phyloP scores from a whole-genome alignment of 2,888 invertebrate species.

The Pinctada fucata region DNA sequence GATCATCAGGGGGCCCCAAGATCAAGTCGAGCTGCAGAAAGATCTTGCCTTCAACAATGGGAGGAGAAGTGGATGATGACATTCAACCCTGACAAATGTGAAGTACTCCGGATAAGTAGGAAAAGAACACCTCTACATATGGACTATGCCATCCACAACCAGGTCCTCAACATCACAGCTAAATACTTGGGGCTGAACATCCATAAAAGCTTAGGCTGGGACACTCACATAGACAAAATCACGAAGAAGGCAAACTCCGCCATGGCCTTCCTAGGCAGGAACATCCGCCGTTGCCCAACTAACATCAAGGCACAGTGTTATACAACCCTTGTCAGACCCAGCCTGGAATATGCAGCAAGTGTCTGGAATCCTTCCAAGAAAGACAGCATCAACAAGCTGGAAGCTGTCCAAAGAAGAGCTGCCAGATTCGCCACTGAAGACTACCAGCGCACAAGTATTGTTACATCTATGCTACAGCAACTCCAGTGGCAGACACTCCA shows the following conservation, averaged over 20 bases:
- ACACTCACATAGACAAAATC: conserved; percentile 7
- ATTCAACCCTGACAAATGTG: conserved; percentile 15
- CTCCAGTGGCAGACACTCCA: conserved; percentile 1
- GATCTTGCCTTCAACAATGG: conserved; percentile 12
- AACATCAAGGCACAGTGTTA: conserved; percentile 5
- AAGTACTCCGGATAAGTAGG: background rate
- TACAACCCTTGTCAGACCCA: background rate
- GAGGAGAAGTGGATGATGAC: conserved; percentile 4
- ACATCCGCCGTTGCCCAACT: background rate
- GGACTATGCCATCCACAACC: conserved; percentile 16
- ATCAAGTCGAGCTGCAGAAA: background rate
- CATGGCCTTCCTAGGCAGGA: conserved; percentile 3
- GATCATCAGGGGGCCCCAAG: background rate
- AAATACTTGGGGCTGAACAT: conserved; percentile 21
- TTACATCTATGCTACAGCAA: conserved; percentile 5
- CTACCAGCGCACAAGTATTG: background rate
- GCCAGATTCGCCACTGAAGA: background rate
- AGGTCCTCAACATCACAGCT: background rate
- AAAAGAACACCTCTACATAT: background rate
- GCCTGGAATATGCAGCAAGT: background rate
- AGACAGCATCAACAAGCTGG: background rate
- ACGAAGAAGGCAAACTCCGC: conserved; percentile 20
- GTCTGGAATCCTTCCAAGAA: conserved; percentile 6
- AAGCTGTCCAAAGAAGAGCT: background rate
- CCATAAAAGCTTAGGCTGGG: background rate